A percentile compares a stretch with the other conserved stretches of the same genome.
These are phyloP conservation scores for Procavia capensis DNA, from an alignment of 2,113 vertebrate genomes.

Conservation along the genomic window DNA sequence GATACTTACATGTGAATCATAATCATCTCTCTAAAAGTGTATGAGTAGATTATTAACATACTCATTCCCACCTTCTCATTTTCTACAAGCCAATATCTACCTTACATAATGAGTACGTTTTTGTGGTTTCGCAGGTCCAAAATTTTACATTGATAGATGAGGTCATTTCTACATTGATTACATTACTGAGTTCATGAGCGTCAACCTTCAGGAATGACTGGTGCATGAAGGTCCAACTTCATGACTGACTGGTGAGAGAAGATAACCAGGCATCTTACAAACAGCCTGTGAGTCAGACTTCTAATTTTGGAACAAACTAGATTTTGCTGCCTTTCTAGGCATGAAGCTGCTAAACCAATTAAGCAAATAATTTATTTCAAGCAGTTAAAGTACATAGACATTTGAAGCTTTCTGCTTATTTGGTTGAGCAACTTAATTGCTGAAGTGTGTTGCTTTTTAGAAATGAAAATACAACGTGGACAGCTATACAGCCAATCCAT, in stretches of 20 bases:
- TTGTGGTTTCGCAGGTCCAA: constrained; percentile 66
- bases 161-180: constrained; percentile 63
- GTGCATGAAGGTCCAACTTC: constrained; percentile 63
- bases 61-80: not conserved
- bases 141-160: constrained; percentile 68
- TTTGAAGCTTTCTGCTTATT: constrained; percentile 56
- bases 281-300: constrained; percentile 58
- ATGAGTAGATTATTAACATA: constrained; percentile 31
- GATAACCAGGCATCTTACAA: constrained; percentile 31
- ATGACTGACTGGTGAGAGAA: constrained; percentile 64
- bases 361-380: constrained; percentile 74
- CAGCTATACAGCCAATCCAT: not conserved
- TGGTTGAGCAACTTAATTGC: constrained; percentile 35
- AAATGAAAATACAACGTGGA: constrained; percentile 27
- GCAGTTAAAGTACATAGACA: constrained; percentile 53
- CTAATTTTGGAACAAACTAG: constrained; percentile 57
- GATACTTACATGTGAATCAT: constrained; percentile 25
- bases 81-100: constrained; percentile 70
- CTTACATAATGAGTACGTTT: constrained; percentile 61
- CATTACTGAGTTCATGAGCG: constrained; percentile 65
- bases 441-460: not conserved
- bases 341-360: constrained; percentile 73
- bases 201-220: constrained; percentile 70
- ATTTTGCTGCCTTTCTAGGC: constrained; percentile 61
- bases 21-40: constrained; percentile 63